Conservation (phyloP, 1,140 invertebrate species). For the Anadara kagoshimensis region DNA sequence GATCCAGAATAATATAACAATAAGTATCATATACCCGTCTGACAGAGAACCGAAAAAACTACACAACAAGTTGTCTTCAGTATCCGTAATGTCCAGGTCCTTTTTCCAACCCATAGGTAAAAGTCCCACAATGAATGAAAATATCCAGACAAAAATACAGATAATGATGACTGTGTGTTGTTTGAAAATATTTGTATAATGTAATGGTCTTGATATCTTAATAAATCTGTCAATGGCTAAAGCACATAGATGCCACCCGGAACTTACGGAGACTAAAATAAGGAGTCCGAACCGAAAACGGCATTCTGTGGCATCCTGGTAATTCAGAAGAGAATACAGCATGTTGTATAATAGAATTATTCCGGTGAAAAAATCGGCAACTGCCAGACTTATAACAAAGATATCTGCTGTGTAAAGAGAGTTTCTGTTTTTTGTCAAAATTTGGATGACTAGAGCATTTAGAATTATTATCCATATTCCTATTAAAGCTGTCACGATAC, state of each 20-base stretch:
- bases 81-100: constrained; percentile 2
- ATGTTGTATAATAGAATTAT: constrained; percentile 46
- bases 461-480: constrained; percentile 39
- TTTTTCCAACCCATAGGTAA: constrained; percentile 49
- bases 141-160: constrained; percentile 37
- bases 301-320: constrained; percentile 46
- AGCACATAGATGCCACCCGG: constrained; percentile 39
- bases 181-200: constrained; percentile 35
- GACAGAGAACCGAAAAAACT: constrained; percentile 45
- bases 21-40: constrained; percentile 31
- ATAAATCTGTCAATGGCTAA: constrained; percentile 50
- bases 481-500: constrained; percentile 23
- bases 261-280: constrained; percentile 33
- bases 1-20: constrained; percentile 41
- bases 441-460: constrained; percentile 40
- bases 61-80: constrained; percentile 29
- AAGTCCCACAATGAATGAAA: constrained; percentile 35
- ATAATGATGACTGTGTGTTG: constrained; percentile 18
- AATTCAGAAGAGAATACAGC: constrained; percentile 41
- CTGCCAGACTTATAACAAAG: constrained; percentile 38
- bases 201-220: constrained; percentile 44
- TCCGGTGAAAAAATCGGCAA: constrained; percentile 39
- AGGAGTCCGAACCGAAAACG: constrained; percentile 47
- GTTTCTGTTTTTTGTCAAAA: constrained; percentile 19
- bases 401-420: constrained; percentile 35